phyloP scores from a whole-genome alignment of 2,888 invertebrate genomes.

The Ommatoiulus sabulosus region DNA sequence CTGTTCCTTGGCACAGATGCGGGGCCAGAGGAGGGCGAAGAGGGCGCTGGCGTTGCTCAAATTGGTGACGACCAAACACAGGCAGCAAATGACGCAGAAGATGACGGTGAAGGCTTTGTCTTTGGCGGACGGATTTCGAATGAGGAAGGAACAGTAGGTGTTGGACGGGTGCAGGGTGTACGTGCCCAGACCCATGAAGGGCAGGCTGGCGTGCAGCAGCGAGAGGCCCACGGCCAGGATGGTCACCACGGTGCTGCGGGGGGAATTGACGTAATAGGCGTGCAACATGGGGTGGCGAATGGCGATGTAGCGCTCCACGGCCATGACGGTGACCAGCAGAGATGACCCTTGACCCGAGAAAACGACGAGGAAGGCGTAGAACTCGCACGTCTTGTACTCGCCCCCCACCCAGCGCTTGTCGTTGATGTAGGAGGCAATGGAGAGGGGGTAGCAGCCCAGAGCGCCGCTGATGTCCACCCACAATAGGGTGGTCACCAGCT shows the following conservation, averaged over 20 bases:
- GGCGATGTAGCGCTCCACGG: conserved; percentile 37
- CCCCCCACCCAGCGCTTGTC: conserved; percentile 19
- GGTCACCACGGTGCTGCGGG: conserved; percentile 6
- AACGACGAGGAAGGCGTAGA: conserved; percentile 17
- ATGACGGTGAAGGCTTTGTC: conserved; percentile 12
- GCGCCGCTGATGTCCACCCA: background rate
- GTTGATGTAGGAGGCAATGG: conserved; percentile 39
- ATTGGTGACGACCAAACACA: conserved; percentile 34
- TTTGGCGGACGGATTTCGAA: background rate
- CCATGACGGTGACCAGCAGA: conserved; percentile 17
- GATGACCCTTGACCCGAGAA: conserved; percentile 30
- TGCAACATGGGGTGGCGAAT: conserved; percentile 19
- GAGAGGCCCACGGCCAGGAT: background rate
- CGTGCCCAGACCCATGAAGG: background rate
- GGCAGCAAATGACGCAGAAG: background rate
- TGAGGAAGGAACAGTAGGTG: background rate
- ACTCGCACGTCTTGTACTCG: background rate
- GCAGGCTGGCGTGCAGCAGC: background rate
- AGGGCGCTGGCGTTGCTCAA: background rate
- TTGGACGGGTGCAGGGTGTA: background rate
- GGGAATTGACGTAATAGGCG: conserved; percentile 27
- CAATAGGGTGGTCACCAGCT: conserved; percentile 14
- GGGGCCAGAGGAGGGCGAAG: conserved; percentile 30
- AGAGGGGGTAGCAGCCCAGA: background rate
- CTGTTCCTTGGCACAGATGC: background rate